Evolutionary conservation across 2,113 vertebrate species (phyloP), one percentile per base, ranked within the genome.

Genomic region (Chascanopsetta lugubris): DNA sequence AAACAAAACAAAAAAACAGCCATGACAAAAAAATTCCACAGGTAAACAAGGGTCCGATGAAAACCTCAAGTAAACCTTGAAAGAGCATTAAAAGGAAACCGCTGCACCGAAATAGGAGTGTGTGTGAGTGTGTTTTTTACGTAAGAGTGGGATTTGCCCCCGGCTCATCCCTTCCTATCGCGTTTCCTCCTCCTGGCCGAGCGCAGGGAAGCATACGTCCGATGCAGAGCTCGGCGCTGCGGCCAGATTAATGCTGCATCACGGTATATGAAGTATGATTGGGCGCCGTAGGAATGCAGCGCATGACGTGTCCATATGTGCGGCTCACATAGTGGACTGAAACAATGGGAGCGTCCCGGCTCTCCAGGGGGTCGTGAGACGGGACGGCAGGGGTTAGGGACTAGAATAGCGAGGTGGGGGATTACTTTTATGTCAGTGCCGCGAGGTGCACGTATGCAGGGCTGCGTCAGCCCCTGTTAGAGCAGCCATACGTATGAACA

Each of bases 301-400:
- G 46, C 24, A 21, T 59, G 58, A 62, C 38, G 55, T 21, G 74
- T 74, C 79, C 34, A 85, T 88, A 88, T 83, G 71, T 88, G 85
- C 86, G 58, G 79, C 84, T 67, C 20, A 32, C 61, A 83, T 64
- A 46, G 40, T 20, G 24, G 69, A 42, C 77, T 85, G 60, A 84
- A 87, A 91, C 88, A 90, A 91, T 89, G 67, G 79, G 67, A 72
- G 38, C 61, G 68, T 83, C 77, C 69, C 51, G 42, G 67, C 56
- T 55, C 48, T 32, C 18, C 4, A 8, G 51, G 56, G 71, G 73
- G 75, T 75, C 46, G n/a, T 61, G 69, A 67, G 77, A 71, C 65
- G 43, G 62, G 81, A 75, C 22, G 20, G 46, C 25, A 59, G 58
- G 61, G 64, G 50, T 79, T 70, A 64, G 32, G 11, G 62, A 62